Evolutionary conservation across 2,113 vertebrate species (phyloP), one percentile per base, ranked within the genome.

Genomic region (Leuciscus idus): DNA sequence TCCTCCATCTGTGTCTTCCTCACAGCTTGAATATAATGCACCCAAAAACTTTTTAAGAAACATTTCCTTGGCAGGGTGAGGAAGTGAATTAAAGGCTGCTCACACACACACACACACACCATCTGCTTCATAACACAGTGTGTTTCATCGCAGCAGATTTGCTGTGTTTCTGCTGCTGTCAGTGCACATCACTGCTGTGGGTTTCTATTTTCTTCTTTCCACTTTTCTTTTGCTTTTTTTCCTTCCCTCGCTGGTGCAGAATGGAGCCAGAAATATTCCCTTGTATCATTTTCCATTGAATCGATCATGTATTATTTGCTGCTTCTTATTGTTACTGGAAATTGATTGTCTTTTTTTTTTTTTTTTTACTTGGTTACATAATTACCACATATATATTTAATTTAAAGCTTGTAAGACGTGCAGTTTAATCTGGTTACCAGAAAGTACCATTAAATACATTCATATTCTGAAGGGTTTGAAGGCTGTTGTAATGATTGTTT

Each of bases 321-420:
- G 73, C 77, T 83, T 52, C 78, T 72, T 61, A 46, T 79, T 26
- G 33, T 50, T 17, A 10, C 75, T 28, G 30, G 68, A 86, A 86
- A 86, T 66, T 59, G 52, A 19, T 76, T 28, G 23, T 52, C 2
- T 62, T 80, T 62, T 33, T 33, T 26, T 26, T 26, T 26, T 26
- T 26, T 26, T 79, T 72, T 64, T 7, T 15, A 61, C 83, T n/a
- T 19, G 0, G 80, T 72, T 78, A 43, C 72, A 82, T 85, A 77
- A 88, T 36, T 26, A 26, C 28, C 28, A 2, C 21, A 30, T 21
- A 26, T 28, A 57, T 46, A 66, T 66, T 33, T 10, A 11, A 55
- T 77, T 55, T 52, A 52, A 76, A 76, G 30, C 30, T 68, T 36
- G 66, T 19, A 68, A 68, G 3, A 36, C 17, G 1, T 70, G 30